phyloP scores from a whole-genome alignment of 1,140 invertebrate genomes.

The Proales similis region DNA sequence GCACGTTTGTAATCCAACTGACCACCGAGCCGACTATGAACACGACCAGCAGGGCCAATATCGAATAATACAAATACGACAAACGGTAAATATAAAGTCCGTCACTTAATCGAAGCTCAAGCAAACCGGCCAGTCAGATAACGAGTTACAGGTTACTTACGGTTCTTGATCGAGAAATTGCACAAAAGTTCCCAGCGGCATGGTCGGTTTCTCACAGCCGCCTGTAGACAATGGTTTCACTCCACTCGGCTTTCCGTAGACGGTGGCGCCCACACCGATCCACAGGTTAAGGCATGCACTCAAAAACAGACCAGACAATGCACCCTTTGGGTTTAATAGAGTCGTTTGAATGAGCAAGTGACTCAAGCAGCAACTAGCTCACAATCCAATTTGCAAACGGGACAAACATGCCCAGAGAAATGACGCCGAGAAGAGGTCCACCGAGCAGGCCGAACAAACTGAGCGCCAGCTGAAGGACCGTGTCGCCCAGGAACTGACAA shows the following conservation, averaged over 20 bases:
- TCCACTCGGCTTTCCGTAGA: constrained; percentile 10
- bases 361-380: neutral
- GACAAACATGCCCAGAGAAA: constrained; percentile 74
- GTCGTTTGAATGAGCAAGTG: neutral
- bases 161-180: no score
- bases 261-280: constrained; percentile 5
- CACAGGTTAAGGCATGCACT: constrained; percentile 12
- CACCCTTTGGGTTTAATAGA: neutral
- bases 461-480: constrained; percentile 44
- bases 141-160: no score
- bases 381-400: constrained; percentile 77
- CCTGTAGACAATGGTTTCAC: constrained; percentile 3
- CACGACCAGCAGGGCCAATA: constrained; percentile 15
- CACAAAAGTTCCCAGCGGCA: no score
- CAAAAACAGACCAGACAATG: constrained; percentile 2
- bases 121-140: no score
- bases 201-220: constrained; percentile 5
- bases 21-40: constrained; percentile 2
- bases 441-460: constrained; percentile 48
- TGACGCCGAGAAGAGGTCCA: constrained; percentile 58
- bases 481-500: constrained; percentile 41
- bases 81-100: constrained; percentile 55
- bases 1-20: constrained; percentile 5
- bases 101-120: neutral
- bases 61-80: constrained; percentile 29